phyloP scores from a whole-genome alignment of 2,888 invertebrate species.

The Dynastes maya region DNA sequence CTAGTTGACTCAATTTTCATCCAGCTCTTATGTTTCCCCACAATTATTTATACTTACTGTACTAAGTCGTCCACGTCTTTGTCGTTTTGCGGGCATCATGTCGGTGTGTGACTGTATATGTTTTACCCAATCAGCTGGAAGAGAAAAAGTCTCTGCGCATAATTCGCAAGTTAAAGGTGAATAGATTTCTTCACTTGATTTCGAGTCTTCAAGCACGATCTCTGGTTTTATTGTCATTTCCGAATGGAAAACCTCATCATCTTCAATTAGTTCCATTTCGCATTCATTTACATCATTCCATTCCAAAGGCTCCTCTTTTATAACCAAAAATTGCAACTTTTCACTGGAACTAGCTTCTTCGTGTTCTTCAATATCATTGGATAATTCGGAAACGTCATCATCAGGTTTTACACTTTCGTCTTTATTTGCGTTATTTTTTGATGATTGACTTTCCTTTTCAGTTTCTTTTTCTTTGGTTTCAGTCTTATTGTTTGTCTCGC shows the following conservation, averaged over 20 bases:
- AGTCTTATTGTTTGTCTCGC: constrained; percentile 1
- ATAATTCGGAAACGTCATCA: constrained; percentile 2
- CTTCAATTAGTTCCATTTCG: constrained; percentile 74
- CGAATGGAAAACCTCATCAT: constrained; percentile 78
- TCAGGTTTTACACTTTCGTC: background rate
- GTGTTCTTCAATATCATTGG: background rate
- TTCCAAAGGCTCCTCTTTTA: constrained; percentile 79
- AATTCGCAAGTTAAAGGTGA: constrained; percentile 87
- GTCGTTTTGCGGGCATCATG: constrained; percentile 73
- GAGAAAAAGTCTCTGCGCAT: constrained; percentile 87
- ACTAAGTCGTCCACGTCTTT: constrained; percentile 73
- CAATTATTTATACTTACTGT: constrained; percentile 66
- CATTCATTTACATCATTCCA: constrained; percentile 80
- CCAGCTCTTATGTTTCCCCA: too few relatives aligned
- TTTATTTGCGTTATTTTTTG: background rate
- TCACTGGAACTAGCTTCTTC: constrained; percentile 53
- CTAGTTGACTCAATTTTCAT: too few relatives aligned
- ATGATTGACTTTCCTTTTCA: constrained; percentile 12
- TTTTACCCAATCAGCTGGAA: constrained; percentile 87
- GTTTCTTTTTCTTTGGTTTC: constrained; percentile 30
- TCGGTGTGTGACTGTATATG: constrained; percentile 87
- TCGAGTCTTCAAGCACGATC: constrained; percentile 64
- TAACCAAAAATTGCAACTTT: constrained; percentile 66
- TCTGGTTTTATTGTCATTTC: constrained; percentile 83
- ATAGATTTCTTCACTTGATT: constrained; percentile 77